These are phyloP conservation scores for Edolisoma coerulescens DNA, from an alignment of 2,113 vertebrate genomes.

Conservation along the genomic window DNA sequence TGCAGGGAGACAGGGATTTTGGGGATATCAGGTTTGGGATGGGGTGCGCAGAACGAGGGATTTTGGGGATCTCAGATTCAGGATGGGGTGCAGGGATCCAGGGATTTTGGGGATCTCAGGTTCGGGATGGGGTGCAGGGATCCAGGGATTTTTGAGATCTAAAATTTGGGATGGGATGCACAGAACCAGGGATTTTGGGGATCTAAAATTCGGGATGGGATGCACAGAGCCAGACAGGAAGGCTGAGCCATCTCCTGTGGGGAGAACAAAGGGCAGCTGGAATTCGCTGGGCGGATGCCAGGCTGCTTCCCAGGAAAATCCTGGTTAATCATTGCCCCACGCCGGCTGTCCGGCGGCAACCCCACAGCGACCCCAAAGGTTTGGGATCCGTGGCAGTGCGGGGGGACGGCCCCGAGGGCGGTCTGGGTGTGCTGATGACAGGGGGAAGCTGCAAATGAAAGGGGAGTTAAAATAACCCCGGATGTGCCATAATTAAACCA, in stretches of 20 bases:
- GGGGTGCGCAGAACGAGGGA: rapidly evolving
- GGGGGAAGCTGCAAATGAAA: background rate
- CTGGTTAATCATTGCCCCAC: background rate
- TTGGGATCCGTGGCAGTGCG: rapidly evolving
- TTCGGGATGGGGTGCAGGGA: rapidly evolving
- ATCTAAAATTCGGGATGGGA: rapidly evolving
- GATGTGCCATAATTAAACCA: background rate
- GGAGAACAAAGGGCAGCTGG: background rate
- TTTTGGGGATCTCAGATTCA: background rate
- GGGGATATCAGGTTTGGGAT: background rate
- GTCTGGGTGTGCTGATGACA: background rate
- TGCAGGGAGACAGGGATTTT: no score
- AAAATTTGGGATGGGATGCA: background rate
- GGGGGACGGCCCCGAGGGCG: background rate
- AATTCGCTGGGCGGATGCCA: background rate
- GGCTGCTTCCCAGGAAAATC: background rate
- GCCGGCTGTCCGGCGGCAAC: background rate
- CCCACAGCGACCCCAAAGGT: rapidly evolving
- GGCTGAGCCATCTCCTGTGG: background rate
- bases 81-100: rapidly evolving
- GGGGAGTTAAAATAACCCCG: constrained; percentile 6
- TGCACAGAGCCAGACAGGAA: background rate
- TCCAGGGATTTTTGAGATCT: background rate
- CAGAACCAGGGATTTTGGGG: rapidly evolving
- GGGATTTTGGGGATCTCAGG: background rate